phyloP scores from a whole-genome alignment of 2,888 invertebrate genomes.

The Latrodectus elegans region DNA sequence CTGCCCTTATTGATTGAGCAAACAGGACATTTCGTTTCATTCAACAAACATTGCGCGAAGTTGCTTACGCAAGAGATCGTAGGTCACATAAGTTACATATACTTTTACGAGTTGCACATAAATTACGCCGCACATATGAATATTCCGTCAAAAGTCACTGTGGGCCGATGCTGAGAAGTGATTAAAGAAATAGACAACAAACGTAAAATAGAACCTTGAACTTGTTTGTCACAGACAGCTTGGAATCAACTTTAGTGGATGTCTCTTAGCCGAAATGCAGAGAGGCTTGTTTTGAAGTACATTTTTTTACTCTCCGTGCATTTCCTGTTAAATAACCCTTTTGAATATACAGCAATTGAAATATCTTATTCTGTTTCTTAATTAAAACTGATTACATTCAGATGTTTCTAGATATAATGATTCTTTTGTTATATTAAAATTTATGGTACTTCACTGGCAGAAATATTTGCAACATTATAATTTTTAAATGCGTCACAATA shows the following conservation, averaged over 20 bases:
- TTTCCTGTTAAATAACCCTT: too few relatives aligned
- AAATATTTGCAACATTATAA: too few relatives aligned
- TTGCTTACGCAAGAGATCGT: background rate
- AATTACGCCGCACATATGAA: constrained; percentile 43
- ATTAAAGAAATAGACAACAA: background rate
- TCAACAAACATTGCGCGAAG: too few relatives aligned
- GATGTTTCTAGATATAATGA: too few relatives aligned
- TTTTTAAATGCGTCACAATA: too few relatives aligned
- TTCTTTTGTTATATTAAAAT: too few relatives aligned
- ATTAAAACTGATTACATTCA: too few relatives aligned
- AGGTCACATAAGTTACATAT: constrained; percentile 5
- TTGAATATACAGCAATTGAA: too few relatives aligned
- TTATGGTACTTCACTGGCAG: too few relatives aligned
- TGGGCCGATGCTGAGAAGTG: background rate
- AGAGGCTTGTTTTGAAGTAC: too few relatives aligned
- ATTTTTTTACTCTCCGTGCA: too few relatives aligned
- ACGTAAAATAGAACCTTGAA: background rate
- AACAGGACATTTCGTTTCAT: background rate
- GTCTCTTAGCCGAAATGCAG: background rate
- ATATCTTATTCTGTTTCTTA: too few relatives aligned
- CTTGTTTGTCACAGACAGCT: constrained; percentile 5
- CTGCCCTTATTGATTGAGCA: background rate
- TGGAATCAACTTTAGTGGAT: background rate
- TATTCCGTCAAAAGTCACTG: constrained; percentile 19
- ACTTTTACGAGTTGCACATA: constrained; percentile 46